Evolutionary conservation across 2,113 vertebrate genomes (phyloP), one percentile per base, ranked within the genome.

Genomic region (Ellobius talpinus): DNA sequence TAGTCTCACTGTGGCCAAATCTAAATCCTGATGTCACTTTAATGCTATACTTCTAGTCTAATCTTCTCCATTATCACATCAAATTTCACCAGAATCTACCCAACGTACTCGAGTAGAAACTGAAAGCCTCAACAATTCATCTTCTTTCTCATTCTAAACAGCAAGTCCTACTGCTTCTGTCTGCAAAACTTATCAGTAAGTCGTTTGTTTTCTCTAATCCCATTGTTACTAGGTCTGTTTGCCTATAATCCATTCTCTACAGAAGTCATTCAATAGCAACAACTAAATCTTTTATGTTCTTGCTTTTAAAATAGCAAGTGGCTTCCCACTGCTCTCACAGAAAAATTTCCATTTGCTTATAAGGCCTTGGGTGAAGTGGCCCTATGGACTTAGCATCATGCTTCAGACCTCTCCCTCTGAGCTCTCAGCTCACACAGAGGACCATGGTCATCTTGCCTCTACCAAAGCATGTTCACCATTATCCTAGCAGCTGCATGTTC

Each of bases 351-450:
- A 24, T 0, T 31, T 82, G 11, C 33, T 63, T 70, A 8, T 0
- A 86, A 89, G 4, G 31, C 17, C 9, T 4, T 17, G 0, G 19
- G 36, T 70, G 7, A 47, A 6, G 5, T 12, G 87, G 21, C 8
- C 4, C 29, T 50, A 52, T 26, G 42, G 10, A 4, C 36, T 24
- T 39, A 26, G 24, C 6, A 16, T 66, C 12, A 13, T 12, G 33
- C 9, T 61, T 36, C 7, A 13, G 8, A 9, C 14, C 9, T 16
- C 42, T 42, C 2, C 2, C 16, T 39, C 1, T 42, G 14, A 11
- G 23, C 23, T 42, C 16, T 50, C 21, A 6, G 12, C 10, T 10
- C 12, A 23, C 10, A 24, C 13, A 23, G 65, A 61, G 1, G 50
- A 70, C 19, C 39, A 7, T 26, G 39, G 16, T 2, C 23, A 19